Evolutionary conservation across 2,797 vertebrate species (phyloP).

Genomic region (Tragopan temminckii): DNA sequence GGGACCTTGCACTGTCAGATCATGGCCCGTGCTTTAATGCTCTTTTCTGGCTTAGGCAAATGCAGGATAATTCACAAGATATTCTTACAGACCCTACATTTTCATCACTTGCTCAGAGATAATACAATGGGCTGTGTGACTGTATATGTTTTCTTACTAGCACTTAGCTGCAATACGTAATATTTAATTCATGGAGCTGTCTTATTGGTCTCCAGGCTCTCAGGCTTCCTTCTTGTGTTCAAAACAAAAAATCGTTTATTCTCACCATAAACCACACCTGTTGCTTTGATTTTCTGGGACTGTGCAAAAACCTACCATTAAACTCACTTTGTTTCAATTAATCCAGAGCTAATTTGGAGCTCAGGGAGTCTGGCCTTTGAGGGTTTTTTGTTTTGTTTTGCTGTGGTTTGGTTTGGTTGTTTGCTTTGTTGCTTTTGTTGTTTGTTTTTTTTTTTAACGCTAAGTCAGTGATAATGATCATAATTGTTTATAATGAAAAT

Average conservation of each 20-base stretch:
- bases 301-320: neutral
- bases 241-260: neutral
- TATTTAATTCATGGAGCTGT: neutral
- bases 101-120: neutral
- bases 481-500: neutral
- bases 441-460: neutral
- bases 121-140: fast-evolving
- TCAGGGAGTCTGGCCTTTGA: neutral
- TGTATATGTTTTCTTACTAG: neutral
- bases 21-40: fast-evolving
- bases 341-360: neutral
- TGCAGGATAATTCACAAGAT: neutral
- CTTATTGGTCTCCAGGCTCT: neutral
- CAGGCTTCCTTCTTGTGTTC: neutral
- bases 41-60: constrained; percentile 1
- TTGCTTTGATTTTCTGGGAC: neutral
- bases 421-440: neutral
- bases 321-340: constrained; percentile 2
- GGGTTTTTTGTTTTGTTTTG: neutral
- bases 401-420: neutral
- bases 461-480: neutral
- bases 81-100: neutral
- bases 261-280: neutral
- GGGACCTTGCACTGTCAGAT: neutral
- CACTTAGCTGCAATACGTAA: neutral